phyloP scores from a whole-genome alignment of 2,797 vertebrate genomes.

The Anniella stebbinsi region DNA sequence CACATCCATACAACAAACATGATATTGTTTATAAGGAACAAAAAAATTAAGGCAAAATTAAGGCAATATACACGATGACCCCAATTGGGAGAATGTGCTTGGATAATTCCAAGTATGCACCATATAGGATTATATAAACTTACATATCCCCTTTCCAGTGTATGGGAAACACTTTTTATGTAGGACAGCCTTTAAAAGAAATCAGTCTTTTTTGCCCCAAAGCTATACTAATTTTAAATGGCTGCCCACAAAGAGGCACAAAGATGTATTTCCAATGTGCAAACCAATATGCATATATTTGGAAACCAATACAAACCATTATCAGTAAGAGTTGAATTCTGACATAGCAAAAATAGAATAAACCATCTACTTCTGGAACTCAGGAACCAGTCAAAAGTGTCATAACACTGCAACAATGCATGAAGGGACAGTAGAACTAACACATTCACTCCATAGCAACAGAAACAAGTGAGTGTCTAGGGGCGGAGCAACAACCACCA shows the following conservation, averaged over 20 bases:
- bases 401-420: not conserved
- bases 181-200: not conserved
- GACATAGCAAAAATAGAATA: too few species aligned
- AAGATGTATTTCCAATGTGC: not conserved
- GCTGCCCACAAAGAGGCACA: not conserved
- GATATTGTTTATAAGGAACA: not conserved
- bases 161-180: not conserved
- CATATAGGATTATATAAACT: not conserved
- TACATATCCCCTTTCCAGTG: not conserved
- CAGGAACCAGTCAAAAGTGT: not conserved
- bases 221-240: not conserved
- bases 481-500: not conserved
- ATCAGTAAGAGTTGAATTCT: not conserved
- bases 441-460: not conserved
- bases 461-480: not conserved
- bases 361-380: not conserved
- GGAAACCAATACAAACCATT: not conserved
- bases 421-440: not conserved
- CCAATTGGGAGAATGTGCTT: not conserved
- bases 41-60: not conserved
- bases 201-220: not conserved
- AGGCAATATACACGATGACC: not conserved
- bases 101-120: not conserved
- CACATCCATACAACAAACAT: not conserved
- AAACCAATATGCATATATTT: not conserved